Evolutionary conservation across 2,113 vertebrate genomes (phyloP).

Genomic region (Synodontis membranacea): DNA sequence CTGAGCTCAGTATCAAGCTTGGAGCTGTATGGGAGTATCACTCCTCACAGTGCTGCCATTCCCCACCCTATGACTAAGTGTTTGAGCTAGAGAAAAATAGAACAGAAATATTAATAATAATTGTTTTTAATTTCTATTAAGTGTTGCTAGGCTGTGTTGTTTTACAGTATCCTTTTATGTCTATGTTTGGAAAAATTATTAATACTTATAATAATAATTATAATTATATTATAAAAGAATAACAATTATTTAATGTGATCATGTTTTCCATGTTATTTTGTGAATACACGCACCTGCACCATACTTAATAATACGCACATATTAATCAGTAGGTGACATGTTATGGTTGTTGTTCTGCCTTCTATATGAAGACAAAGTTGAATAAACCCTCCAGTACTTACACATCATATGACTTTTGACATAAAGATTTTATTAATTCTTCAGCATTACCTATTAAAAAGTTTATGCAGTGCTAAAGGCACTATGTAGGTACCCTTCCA

Average conservation of each 20-base stretch:
- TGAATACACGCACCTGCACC: background rate
- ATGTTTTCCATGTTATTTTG: too few relatives aligned
- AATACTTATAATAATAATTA: too few relatives aligned
- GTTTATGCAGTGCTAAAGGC: background rate
- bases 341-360: too few relatives aligned
- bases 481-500: too few relatives aligned
- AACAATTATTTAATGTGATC: background rate
- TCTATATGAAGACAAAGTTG: too few relatives aligned
- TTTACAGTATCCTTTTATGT: background rate
- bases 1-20: background rate
- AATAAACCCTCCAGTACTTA: too few relatives aligned
- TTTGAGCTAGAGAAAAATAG: background rate
- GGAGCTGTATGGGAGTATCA: background rate
- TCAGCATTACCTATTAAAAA: background rate
- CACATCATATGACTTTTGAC: too few relatives aligned
- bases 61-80: background rate
- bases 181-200: background rate
- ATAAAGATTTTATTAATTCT: background rate
- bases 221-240: too few relatives aligned
- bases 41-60: too few relatives aligned
- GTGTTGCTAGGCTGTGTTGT: background rate
- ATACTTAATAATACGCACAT: background rate
- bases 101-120: background rate
- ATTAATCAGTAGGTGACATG: background rate
- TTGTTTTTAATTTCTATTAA: background rate